phyloP scores from a whole-genome alignment of 1,140 invertebrate species.

The Galleria mellonella region DNA sequence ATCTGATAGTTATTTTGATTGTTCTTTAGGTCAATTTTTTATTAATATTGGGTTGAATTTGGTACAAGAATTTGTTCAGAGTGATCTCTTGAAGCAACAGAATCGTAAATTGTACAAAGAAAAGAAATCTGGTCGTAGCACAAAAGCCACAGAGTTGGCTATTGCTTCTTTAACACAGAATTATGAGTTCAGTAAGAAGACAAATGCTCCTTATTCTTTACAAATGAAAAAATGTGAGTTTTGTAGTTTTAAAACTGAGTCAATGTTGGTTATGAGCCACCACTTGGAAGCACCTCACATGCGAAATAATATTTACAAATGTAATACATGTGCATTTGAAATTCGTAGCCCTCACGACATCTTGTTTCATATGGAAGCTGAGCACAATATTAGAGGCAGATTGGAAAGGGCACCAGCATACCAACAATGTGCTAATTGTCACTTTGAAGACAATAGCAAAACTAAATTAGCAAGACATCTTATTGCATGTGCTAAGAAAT shows the following conservation, averaged over 20 bases:
- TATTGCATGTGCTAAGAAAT: conserved; percentile 92
- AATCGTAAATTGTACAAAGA: conserved; percentile 84
- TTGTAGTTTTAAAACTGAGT: conserved; percentile 96
- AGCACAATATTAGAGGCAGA: conserved; percentile 89
- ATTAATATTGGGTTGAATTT: conserved; percentile 94
- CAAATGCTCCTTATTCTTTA: conserved; percentile 90
- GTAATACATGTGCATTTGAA: conserved; percentile 91
- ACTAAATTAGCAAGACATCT: conserved; percentile 92
- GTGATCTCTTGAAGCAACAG: conserved; percentile 90
- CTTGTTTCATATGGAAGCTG: conserved; percentile 92
- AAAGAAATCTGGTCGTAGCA: conserved; percentile 77
- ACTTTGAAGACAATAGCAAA: conserved; percentile 96
- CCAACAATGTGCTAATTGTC: conserved; percentile 95
- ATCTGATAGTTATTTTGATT: conserved; percentile 84
- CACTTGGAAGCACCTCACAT: conserved; percentile 95
- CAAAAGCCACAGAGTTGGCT: conserved; percentile 84
- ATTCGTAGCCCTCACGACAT: conserved; percentile 91
- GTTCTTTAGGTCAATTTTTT: conserved; percentile 92
- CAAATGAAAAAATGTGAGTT: conserved; percentile 90
- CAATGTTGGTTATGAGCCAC: conserved; percentile 89
- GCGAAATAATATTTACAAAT: conserved; percentile 90
- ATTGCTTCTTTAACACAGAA: conserved; percentile 88
- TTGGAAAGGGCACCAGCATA: conserved; percentile 90
- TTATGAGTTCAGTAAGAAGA: conserved; percentile 90
- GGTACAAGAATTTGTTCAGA: conserved; percentile 95